These are phyloP conservation scores for Drosophila yakuba DNA, from an alignment of 1,140 invertebrate species.

Conservation along the genomic window DNA sequence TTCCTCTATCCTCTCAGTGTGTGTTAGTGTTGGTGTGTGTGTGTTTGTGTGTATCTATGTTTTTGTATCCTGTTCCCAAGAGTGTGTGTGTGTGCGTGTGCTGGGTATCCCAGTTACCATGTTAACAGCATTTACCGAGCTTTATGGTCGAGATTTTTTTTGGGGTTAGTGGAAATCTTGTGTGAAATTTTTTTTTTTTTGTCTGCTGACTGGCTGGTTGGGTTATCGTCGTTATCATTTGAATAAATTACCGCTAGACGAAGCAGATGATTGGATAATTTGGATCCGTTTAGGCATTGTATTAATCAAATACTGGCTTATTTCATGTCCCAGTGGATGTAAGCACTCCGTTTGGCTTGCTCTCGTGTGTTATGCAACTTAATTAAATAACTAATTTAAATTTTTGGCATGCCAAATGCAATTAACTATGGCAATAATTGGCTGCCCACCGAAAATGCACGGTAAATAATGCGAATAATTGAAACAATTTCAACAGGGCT, in stretches of 20 bases:
- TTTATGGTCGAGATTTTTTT: conserved; percentile 53
- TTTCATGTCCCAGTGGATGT: conserved; percentile 18
- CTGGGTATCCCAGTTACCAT: conserved; percentile 40
- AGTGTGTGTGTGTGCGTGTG: conserved; percentile 10
- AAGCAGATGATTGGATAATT: conserved; percentile 63
- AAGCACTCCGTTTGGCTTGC: background rate
- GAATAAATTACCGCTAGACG: conserved; percentile 65
- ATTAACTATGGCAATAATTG: conserved; percentile 52
- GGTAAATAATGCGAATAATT: conserved; percentile 53
- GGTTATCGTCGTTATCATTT: conserved; percentile 42
- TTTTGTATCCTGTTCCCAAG: conserved; percentile 16
- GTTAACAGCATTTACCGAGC: conserved; percentile 64
- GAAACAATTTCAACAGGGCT: conserved; percentile 53
- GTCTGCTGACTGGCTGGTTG: conserved; percentile 15
- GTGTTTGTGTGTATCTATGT: conserved; percentile 14
- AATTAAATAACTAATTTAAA: conserved; percentile 75
- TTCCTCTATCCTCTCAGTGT: conserved; percentile 5
- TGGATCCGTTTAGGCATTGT: conserved; percentile 46
- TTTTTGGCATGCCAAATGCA: conserved; percentile 57
- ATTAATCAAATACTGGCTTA: conserved; percentile 30
- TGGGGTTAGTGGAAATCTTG: conserved; percentile 49
- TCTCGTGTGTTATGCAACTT: conserved; percentile 19
- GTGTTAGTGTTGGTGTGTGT: conserved; percentile 14
- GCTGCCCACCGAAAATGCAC: conserved; percentile 29
- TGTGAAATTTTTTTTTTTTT: conserved; percentile 31